Evolutionary conservation across 2,888 invertebrate species (phyloP).

Genomic region (Euproctis similis): DNA sequence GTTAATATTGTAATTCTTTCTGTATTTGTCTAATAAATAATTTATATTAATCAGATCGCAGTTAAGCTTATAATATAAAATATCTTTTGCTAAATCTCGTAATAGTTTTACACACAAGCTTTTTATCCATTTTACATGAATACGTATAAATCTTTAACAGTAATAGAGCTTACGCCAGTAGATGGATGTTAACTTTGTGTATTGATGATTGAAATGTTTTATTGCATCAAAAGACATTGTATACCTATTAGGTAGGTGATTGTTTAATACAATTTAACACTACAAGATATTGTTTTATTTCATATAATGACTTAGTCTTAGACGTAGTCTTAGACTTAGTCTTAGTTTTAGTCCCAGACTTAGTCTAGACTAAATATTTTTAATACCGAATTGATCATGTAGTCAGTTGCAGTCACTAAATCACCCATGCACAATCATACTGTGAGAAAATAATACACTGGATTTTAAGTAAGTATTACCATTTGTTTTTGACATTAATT

Average conservation of each 20-base stretch:
- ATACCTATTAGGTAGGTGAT: slow-evolving; percentile 44
- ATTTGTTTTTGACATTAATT: no score
- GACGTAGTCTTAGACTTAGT: no score
- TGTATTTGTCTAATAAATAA: no score
- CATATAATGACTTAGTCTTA: slow-evolving; percentile 3
- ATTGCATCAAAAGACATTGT: slow-evolving; percentile 34
- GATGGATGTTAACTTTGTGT: slow-evolving; percentile 13
- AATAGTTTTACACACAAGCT: slow-evolving; percentile 16
- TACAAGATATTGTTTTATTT: slow-evolving; percentile 42
- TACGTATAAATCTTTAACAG: slow-evolving; percentile 23
- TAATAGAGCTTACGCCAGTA: slow-evolving; percentile 19
- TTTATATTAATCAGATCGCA: no score
- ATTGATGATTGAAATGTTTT: slow-evolving; percentile 23
- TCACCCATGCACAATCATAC: slow-evolving; percentile 27
- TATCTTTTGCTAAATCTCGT: slow-evolving; percentile 3
- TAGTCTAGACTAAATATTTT: slow-evolving; percentile 17
- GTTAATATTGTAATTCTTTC: no score
- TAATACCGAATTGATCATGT: slow-evolving; percentile 10
- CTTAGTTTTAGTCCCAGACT: no score
- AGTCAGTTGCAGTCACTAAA: slow-evolving; percentile 17
- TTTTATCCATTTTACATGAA: slow-evolving; percentile 13
- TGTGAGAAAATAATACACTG: slow-evolving; percentile 6
- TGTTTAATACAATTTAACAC: slow-evolving; percentile 66
- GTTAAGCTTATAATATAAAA: no score
- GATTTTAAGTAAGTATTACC: slow-evolving; percentile 1